phyloP scores from a whole-genome alignment of 2,888 invertebrate species.

The Drosophila kokeensis region DNA sequence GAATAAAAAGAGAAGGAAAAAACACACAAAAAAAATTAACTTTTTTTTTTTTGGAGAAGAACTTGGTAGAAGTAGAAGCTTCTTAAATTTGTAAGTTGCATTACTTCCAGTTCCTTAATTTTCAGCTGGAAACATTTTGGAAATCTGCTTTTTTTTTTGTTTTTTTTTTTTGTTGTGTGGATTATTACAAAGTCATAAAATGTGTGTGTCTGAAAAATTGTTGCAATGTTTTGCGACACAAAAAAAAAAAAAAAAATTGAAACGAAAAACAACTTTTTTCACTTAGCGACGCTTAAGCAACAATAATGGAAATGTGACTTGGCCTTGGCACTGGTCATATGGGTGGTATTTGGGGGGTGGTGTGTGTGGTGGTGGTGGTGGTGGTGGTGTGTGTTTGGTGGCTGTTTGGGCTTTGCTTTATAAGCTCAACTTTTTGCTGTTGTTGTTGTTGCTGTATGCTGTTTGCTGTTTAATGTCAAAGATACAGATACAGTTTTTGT shows the following conservation, averaged over 20 bases:
- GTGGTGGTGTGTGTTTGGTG: conserved; percentile 4
- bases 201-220: conserved; percentile 18
- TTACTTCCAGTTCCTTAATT: conserved; percentile 1
- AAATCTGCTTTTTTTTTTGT: not conserved
- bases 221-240: conserved; percentile 26
- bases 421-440: conserved; percentile 47
- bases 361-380: not conserved
- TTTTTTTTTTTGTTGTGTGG: not conserved
- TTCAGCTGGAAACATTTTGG: not conserved
- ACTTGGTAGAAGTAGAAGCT: not conserved
- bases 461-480: conserved; percentile 55
- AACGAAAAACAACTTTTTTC: conserved; percentile 55
- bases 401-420: conserved; percentile 51
- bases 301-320: conserved; percentile 42
- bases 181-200: conserved; percentile 6
- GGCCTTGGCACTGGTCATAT: conserved; percentile 4
- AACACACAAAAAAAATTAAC: not conserved
- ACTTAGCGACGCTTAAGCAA: conserved; percentile 63
- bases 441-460: conserved; percentile 25
- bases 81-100: not conserved
- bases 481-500: conserved; percentile 40
- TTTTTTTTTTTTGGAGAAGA: not conserved
- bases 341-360: not conserved
- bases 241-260: not conserved
- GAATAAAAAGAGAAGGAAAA: not conserved